Conservation (phyloP, 2,797 vertebrate genomes). For the Hypotaenidia okinawae region DNA sequence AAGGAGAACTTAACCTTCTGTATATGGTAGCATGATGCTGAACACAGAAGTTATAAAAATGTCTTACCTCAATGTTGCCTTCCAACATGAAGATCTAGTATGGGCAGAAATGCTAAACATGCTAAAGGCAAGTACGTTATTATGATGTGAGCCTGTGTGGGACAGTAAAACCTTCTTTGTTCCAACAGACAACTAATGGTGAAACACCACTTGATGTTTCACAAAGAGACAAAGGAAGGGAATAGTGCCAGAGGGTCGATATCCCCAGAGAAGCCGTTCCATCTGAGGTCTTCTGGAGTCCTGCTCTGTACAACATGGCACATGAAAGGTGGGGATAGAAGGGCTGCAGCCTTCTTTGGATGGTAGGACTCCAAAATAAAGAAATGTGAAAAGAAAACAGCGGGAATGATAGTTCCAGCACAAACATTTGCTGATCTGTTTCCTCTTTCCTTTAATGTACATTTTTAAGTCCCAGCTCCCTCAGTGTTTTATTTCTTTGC, state of each 20-base stretch:
- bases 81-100: not conserved
- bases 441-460: not conserved
- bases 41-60: not conserved
- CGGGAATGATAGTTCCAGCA: not conserved
- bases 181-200: not conserved
- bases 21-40: not conserved
- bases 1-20: not conserved
- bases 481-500: not conserved
- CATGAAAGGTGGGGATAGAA: not conserved
- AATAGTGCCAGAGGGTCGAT: not conserved
- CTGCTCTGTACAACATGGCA: not conserved
- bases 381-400: not conserved
- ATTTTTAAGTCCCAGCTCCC: not conserved
- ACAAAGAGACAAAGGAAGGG: not conserved
- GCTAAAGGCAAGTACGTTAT: not conserved
- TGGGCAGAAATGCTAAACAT: not conserved
- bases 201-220: not conserved
- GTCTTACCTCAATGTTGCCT: not conserved
- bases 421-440: not conserved
- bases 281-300: not conserved
- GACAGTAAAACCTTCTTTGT: not conserved
- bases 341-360: not conserved
- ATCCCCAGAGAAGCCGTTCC: not conserved
- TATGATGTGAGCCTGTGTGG: not conserved
- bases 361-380: not conserved